Percentiles rank a stretch among this genome's conserved stretches.
Evolutionary conservation across 2,888 invertebrate genomes (phyloP).

Genomic region (Chromoteleia sp.): DNA sequence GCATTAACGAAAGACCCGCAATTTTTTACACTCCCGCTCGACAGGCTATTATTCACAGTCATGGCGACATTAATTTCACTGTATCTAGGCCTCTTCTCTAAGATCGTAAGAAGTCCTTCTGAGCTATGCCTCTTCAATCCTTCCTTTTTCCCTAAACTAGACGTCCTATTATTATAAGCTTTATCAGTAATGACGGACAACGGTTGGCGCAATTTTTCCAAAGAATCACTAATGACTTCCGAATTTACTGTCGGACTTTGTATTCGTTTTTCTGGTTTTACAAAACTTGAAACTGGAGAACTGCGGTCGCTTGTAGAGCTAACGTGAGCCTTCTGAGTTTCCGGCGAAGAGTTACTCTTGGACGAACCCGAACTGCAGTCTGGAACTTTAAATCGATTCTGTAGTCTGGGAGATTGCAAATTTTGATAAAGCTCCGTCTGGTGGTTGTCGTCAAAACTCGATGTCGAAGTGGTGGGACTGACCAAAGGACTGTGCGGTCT

Average conservation of each 20-base stretch:
- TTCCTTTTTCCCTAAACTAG: slow-evolving; percentile 72
- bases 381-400: slow-evolving; percentile 77
- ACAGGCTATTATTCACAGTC: slow-evolving; percentile 65
- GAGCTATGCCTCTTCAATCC: slow-evolving; percentile 79
- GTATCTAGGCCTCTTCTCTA: slow-evolving; percentile 80
- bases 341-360: slow-evolving; percentile 76
- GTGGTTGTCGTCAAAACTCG: slow-evolving; percentile 86
- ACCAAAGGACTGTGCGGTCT: slow-evolving; percentile 88
- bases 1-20: slow-evolving; percentile 71
- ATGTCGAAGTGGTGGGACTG: slow-evolving; percentile 90
- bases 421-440: slow-evolving; percentile 84
- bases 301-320: slow-evolving; percentile 81
- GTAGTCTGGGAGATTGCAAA: slow-evolving; percentile 76
- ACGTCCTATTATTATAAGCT: slow-evolving; percentile 77
- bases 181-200: slow-evolving; percentile 83
- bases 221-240: slow-evolving; percentile 47
- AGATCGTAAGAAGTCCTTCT: slow-evolving; percentile 79
- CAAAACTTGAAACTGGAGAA: slow-evolving; percentile 74
- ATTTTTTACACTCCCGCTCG: slow-evolving; percentile 55
- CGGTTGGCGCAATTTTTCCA: slow-evolving; percentile 77
- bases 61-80: slow-evolving; percentile 78
- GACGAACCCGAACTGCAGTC: slow-evolving; percentile 78
- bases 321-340: slow-evolving; percentile 82
- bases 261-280: slow-evolving; percentile 72
- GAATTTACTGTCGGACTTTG: slow-evolving; percentile 41